Conservation (phyloP, 2,113 vertebrate species). For the Nothoprocta pentlandii region DNA sequence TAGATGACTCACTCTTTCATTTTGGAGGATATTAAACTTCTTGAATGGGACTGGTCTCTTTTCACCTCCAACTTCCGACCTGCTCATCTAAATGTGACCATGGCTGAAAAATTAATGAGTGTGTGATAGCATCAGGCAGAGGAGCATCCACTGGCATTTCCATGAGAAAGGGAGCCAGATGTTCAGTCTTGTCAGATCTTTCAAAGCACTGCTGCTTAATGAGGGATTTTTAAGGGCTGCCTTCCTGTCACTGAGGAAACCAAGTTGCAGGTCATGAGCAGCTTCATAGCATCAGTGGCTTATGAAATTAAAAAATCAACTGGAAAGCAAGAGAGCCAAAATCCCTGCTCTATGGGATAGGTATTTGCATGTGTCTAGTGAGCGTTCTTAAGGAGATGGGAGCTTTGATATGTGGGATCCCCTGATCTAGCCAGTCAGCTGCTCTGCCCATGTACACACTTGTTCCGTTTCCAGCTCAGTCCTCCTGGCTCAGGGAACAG, state of each 20-base stretch:
- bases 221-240: slow-evolving; percentile 10
- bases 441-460: not conserved
- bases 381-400: not conserved
- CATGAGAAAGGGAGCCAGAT: slow-evolving; percentile 44
- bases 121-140: not conserved
- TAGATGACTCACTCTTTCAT: not conserved
- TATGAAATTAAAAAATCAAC: not conserved
- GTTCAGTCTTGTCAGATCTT: not conserved
- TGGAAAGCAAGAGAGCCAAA: not conserved
- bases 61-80: not conserved
- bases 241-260: slow-evolving; percentile 19
- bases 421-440: not conserved
- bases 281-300: not conserved
- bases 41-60: not conserved
- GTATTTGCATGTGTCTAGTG: not conserved
- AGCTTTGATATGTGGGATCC: not conserved
- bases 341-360: not conserved
- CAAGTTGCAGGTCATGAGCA: not conserved
- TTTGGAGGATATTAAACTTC: not conserved
- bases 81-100: not conserved
- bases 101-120: not conserved
- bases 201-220: slow-evolving; percentile 23
- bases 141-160: slow-evolving; percentile 22
- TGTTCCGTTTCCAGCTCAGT: not conserved
- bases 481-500: not conserved